Percentiles rank a stretch among this genome's conserved stretches.
phyloP scores from a whole-genome alignment of 2,113 vertebrate genomes.

The Cryptomyrus ogoouensis region DNA sequence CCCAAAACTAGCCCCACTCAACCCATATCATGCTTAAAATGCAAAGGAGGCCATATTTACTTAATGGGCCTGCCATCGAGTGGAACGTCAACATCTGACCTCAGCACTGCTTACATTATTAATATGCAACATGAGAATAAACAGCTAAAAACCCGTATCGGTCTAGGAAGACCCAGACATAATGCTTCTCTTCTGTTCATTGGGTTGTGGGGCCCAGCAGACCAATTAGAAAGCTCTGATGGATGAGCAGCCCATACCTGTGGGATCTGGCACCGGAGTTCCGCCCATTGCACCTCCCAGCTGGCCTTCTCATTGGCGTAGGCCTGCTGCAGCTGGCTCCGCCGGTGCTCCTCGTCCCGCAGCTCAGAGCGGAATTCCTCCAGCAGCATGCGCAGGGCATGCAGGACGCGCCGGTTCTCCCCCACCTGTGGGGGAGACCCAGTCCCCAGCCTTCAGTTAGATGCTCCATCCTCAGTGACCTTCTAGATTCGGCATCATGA shows the following conservation, averaged over 20 bases:
- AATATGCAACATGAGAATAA: neutral
- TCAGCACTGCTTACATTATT: neutral
- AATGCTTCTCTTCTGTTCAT: neutral
- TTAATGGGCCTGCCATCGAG: neutral
- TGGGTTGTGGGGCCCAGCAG: neutral
- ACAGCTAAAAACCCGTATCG: neutral
- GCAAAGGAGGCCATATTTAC: neutral
- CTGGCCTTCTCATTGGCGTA: constrained; percentile 82
- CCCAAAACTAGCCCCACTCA: neutral
- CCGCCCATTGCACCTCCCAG: constrained; percentile 83
- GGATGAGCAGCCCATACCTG: constrained; percentile 67
- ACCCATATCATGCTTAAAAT: neutral
- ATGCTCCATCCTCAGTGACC: neutral
- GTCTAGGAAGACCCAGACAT: neutral
- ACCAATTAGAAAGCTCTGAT: neutral
- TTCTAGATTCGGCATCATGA: neutral
- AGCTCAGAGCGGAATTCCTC: constrained; percentile 84
- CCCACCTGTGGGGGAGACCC: constrained; percentile 55
- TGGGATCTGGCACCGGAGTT: constrained; percentile 74
- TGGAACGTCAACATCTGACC: neutral
- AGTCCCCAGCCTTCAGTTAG: neutral
- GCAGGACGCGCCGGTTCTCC: constrained; percentile 76
- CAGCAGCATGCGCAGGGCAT: constrained; percentile 73
- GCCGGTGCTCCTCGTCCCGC: constrained; percentile 70
- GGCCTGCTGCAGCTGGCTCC: constrained; percentile 76